These are phyloP conservation scores for Reticulitermes speratus DNA, from an alignment of 1,140 invertebrate species.

Conservation along the genomic window DNA sequence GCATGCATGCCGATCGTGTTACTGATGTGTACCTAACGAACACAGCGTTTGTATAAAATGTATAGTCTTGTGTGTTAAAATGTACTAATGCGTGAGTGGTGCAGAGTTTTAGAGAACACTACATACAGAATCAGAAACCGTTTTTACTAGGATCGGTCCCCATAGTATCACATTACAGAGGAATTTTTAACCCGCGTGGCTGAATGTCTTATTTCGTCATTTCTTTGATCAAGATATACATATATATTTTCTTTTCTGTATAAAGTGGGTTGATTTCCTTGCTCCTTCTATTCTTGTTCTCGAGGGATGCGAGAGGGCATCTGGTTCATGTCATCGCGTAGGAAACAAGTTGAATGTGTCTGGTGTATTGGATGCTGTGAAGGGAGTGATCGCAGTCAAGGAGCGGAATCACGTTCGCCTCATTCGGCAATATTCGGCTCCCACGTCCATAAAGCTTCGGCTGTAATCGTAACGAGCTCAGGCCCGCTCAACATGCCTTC, in stretches of 20 bases:
- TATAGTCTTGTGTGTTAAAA: too few species aligned
- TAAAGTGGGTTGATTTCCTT: neutral
- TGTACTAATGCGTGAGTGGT: too few species aligned
- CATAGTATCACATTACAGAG: too few species aligned
- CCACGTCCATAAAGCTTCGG: neutral
- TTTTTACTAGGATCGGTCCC: too few species aligned
- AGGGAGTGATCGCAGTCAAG: neutral
- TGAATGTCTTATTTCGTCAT: neutral
- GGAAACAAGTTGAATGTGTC: slow-evolving; percentile 15
- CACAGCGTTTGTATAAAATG: too few species aligned
- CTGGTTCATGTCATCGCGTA: neutral
- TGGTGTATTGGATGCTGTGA: slow-evolving; percentile 8
- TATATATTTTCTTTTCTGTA: neutral
- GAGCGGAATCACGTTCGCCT: neutral
- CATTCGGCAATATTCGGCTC: neutral
- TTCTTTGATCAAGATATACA: neutral
- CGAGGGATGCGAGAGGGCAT: neutral
- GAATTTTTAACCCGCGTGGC: too few species aligned
- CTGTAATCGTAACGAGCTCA: neutral
- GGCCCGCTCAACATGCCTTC: neutral
- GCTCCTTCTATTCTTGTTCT: neutral
- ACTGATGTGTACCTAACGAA: too few species aligned
- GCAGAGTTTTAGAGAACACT: too few species aligned
- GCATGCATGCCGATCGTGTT: too few species aligned
- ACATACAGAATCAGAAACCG: too few species aligned